Percentiles rank a stretch among this genome's conserved stretches.
Evolutionary conservation across 2,113 vertebrate genomes (phyloP).

Genomic region (Macquaria australasica): DNA sequence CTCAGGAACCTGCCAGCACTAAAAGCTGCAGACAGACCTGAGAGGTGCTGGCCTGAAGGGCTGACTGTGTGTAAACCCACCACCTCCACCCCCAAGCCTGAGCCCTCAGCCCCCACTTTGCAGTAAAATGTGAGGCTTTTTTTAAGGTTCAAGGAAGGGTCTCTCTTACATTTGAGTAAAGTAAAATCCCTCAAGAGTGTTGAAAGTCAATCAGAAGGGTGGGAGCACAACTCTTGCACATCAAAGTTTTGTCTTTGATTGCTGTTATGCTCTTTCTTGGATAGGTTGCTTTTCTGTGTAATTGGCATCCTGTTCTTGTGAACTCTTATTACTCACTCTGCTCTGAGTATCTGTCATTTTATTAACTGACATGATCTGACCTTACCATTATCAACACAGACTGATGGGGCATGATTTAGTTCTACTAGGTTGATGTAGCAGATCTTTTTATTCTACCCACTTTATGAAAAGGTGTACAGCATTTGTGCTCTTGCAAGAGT

Average conservation of each 20-base stretch:
- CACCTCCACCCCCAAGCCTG: slow-evolving; percentile 30
- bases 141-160: slow-evolving; percentile 77
- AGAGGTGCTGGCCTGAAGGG: slow-evolving; percentile 74
- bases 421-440: background rate
- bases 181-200: slow-evolving; percentile 53
- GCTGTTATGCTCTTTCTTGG: slow-evolving; percentile 26
- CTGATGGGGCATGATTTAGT: background rate
- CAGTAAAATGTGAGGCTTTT: slow-evolving; percentile 79
- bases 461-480: background rate
- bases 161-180: slow-evolving; percentile 62
- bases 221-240: slow-evolving; percentile 32
- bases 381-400: slow-evolving; percentile 20
- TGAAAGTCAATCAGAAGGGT: slow-evolving; percentile 65
- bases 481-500: background rate
- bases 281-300: slow-evolving; percentile 8
- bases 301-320: slow-evolving; percentile 29
- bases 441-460: background rate
- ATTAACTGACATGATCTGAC: slow-evolving; percentile 33
- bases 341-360: slow-evolving; percentile 39
- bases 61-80: slow-evolving; percentile 66
- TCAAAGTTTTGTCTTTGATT: slow-evolving; percentile 50
- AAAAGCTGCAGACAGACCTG: slow-evolving; percentile 76
- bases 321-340: slow-evolving; percentile 3
- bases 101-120: slow-evolving; percentile 47
- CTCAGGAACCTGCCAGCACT: slow-evolving; percentile 73